phyloP scores from a whole-genome alignment of 2,113 vertebrate species.

The Catharus bicknelli region DNA sequence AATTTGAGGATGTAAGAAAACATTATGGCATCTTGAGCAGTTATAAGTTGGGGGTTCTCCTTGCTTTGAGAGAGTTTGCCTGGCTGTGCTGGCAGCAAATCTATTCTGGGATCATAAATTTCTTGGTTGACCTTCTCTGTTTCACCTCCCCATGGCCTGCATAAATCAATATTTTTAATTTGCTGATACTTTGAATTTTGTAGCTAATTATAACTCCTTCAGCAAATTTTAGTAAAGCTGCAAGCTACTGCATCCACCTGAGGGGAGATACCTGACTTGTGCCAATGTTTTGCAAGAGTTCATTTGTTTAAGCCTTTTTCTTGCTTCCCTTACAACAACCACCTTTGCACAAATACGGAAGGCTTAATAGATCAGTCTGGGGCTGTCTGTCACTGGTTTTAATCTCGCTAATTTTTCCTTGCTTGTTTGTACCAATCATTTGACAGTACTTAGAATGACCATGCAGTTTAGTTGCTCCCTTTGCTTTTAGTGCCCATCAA shows the following conservation, averaged over 20 bases:
- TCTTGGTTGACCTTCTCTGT: neutral
- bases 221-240: neutral
- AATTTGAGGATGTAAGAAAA: neutral
- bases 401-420: conserved; percentile 8
- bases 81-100: neutral
- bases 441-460: neutral
- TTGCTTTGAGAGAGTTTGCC: neutral
- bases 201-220: neutral
- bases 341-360: neutral
- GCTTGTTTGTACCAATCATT: neutral
- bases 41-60: neutral
- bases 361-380: neutral
- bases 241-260: neutral
- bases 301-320: neutral
- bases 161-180: neutral
- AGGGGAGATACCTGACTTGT: neutral
- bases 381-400: neutral
- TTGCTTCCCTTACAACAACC: neutral
- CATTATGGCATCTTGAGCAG: neutral
- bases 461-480: neutral
- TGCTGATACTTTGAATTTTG: neutral
- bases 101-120: neutral
- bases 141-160: neutral
- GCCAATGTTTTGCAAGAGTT: neutral
- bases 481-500: neutral